Evolutionary conservation across 2,797 vertebrate species (phyloP).

Genomic region (Enteromius argenteus): DNA sequence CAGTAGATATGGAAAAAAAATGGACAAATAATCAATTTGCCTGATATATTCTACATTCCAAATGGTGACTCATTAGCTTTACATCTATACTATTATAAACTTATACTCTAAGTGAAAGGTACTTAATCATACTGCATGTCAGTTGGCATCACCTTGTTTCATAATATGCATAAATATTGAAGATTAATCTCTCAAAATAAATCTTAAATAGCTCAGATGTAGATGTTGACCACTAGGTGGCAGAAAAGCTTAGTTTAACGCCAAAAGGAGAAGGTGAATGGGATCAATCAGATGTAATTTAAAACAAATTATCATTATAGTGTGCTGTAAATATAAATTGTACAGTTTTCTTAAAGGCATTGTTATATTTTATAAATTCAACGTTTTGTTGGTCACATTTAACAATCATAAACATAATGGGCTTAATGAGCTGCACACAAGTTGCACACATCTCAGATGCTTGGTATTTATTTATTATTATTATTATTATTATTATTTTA

Average conservation of each 20-base stretch:
- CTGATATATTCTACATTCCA: not conserved
- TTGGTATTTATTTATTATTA: no score
- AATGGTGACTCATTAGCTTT: not conserved
- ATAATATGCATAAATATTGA: not conserved
- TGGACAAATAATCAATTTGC: not conserved
- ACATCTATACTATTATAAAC: not conserved
- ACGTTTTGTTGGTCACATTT: not conserved
- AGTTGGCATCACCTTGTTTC: not conserved
- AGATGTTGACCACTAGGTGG: conserved; percentile 64
- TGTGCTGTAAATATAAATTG: not conserved
- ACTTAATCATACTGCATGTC: not conserved
- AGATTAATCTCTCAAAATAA: not conserved
- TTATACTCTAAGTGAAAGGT: not conserved
- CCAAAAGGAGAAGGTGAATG: not conserved
- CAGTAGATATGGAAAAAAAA: not conserved
- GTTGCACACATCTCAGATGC: not conserved
- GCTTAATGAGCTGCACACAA: not conserved
- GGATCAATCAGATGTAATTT: not conserved
- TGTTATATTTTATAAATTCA: not conserved
- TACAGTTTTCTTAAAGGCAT: not conserved
- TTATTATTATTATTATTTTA: no score
- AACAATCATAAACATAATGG: not conserved
- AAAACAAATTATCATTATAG: not conserved
- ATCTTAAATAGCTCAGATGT: not conserved
- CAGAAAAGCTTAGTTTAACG: conserved; percentile 44